phyloP scores from a whole-genome alignment of 2,113 vertebrate species.

The Oceanites oceanicus region DNA sequence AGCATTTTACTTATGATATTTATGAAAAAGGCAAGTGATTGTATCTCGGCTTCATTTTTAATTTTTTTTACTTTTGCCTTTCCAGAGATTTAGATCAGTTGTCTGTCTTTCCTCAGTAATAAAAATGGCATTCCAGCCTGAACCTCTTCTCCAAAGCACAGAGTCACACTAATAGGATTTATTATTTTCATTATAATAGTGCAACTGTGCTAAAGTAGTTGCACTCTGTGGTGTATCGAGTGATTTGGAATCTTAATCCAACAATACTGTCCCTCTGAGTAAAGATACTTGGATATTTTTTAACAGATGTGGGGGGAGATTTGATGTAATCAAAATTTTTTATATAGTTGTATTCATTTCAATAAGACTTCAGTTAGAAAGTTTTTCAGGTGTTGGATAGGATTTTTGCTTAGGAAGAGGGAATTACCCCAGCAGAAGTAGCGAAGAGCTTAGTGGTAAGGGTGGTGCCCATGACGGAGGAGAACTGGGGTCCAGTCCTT shows the following conservation, averaged over 20 bases:
- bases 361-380: not conserved
- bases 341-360: not conserved
- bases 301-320: rapidly evolving
- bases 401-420: not conserved
- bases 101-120: not conserved
- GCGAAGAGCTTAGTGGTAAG: not conserved
- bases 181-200: not conserved
- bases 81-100: not conserved
- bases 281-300: not conserved
- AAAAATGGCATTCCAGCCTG: not conserved
- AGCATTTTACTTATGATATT: not conserved
- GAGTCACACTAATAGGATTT: not conserved
- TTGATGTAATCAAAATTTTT: not conserved
- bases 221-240: not conserved
- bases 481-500: not conserved
- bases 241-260: not conserved
- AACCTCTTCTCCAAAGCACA: not conserved
- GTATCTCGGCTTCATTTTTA: not conserved
- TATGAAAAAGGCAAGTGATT: not conserved
- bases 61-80: not conserved
- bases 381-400: not conserved
- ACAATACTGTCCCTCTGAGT: not conserved
- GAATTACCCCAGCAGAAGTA: not conserved
- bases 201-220: not conserved
- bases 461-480: not conserved